Base-by-base conservation (phyloP, 2,113 vertebrate genomes). In the Daubentonia madagascariensis region DNA sequence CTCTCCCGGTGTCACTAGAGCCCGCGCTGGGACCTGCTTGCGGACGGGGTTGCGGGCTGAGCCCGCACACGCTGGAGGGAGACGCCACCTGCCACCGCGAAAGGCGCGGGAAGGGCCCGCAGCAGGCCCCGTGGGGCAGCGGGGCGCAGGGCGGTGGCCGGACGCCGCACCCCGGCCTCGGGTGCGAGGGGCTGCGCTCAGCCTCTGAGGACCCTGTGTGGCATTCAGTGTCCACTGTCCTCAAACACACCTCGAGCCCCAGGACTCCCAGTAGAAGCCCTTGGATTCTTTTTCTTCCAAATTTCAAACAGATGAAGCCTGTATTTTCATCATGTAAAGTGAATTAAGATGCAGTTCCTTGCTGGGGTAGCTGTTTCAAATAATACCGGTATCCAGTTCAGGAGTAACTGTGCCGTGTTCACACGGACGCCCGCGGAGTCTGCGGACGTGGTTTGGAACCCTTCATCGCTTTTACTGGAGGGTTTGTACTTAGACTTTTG, bases 351-450 rank as follows among this genome's bases (percentile, higher is more conserved):
- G 9, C 8, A 8, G 0, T 48, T 57, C 48, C 25, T 75, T 48
- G 6, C 0, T 25, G 32, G 54, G 45, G 17, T 18, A 9, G 43
- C 43, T 52, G 48, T 37, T 79, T 80, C 61, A 43, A 63, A 57
- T 12, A n/a, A 8, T 17, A 1, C 12, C 2, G 59, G 32, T 4
- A 1, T 32, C 32, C 48, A 17, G 4, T 2, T 14, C 22, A 23
- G 12, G 32, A 45, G 1, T 1, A 8, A 28, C 14, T 23, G 0
- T 0, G 20, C 3, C 4, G 1, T 1, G 2, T 2, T 4, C 43
- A 1, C 79, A 23, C 0, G 1, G 7, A 59, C 12, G 20, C 3
- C 63, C 32, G 7, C 2, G 1, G 52, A 6, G 20, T 57, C 54
- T 7, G 54, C 54, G 25, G 32, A 25, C 0, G 0, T 1, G 50